Evolutionary conservation across 2,888 invertebrate species (phyloP).

Genomic region (Nomada goodeniana): DNA sequence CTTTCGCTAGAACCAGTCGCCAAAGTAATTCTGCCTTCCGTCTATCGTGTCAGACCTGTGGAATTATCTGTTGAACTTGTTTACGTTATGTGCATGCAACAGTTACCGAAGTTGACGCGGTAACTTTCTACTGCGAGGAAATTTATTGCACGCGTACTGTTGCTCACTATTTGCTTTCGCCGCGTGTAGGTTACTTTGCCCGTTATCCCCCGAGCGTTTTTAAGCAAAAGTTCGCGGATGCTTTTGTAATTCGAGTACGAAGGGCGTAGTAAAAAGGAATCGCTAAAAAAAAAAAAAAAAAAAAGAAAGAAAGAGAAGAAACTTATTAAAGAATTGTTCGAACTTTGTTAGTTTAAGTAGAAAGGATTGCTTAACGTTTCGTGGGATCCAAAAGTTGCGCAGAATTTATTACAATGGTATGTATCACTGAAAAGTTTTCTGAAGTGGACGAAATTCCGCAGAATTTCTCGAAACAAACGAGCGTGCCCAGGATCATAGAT

Average conservation of each 20-base stretch:
- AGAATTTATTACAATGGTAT: no score
- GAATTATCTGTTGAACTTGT: constrained; percentile 21
- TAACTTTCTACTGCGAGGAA: neutral
- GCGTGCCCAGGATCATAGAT: no score
- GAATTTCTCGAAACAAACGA: neutral
- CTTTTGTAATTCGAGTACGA: no score
- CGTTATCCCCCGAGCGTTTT: no score
- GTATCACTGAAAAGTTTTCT: neutral
- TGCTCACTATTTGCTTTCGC: neutral
- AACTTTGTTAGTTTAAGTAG: neutral
- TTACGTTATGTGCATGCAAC: constrained; percentile 17
- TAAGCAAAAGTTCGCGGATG: no score
- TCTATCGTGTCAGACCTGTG: neutral
- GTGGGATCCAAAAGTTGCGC: no score
- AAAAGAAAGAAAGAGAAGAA: no score
- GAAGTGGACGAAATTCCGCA: no score
- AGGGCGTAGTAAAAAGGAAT: no score
- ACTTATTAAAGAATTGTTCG: no score
- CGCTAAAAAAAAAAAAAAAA: no score
- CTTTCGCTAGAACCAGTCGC: neutral
- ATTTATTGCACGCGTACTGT: constrained; percentile 8
- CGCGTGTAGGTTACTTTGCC: no score
- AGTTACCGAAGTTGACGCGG: constrained; percentile 10
- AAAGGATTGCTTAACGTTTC: neutral
- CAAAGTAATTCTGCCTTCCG: constrained; percentile 28